Base-by-base conservation (phyloP, 92 coral and sea anemone genomes). In the Metridium senile region DNA sequence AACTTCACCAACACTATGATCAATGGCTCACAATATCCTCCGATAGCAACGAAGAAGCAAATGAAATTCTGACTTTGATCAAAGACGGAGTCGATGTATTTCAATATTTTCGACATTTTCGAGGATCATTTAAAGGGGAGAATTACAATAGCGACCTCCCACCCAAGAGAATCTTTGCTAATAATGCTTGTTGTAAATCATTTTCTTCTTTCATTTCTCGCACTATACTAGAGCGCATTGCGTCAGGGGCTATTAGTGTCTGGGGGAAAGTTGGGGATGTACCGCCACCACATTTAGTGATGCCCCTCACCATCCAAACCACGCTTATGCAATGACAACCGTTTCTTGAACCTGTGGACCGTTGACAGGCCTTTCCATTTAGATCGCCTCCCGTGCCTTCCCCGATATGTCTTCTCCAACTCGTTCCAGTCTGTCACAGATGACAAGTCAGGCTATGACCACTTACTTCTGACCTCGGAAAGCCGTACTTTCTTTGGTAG, bases 401-500 rank as follows among this genome's bases (percentile, higher is more conserved):
- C 78, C 1, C 77, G 89, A 31, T 85, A 85, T 65, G 82, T 85
- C 35, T 11, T 33, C 29, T 39, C 58, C 23, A 74, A 72, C 30
- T 73, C 85, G 10, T 74, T 67, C 66, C 89, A 85, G 63, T 79
- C 81, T 56, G 72, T 74, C 43, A 61, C 62, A 1, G 89, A 85
- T 56, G 81, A 85, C 34, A 85, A 80, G 52, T 80, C 89, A 19
- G 82, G 85, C 26, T 85, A 85, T 45, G 85, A 79, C 58, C 85
- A 80, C 43, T 35, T 86, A 30, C 39, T 86, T 7, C 78, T 79
- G 58, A 27, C 84, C 43, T 26, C 54, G n/a, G 52, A 43, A 1
- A 84, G 89, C 61, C 74, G 75, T n/a, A 51, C 76, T 35, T 84
- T 70, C 34, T 84, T 84, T 78, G 89, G 88, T n/a, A 77, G 70